Evolutionary conservation across 2,888 invertebrate genomes (phyloP).

Genomic region (Tetheella fluctuosa): DNA sequence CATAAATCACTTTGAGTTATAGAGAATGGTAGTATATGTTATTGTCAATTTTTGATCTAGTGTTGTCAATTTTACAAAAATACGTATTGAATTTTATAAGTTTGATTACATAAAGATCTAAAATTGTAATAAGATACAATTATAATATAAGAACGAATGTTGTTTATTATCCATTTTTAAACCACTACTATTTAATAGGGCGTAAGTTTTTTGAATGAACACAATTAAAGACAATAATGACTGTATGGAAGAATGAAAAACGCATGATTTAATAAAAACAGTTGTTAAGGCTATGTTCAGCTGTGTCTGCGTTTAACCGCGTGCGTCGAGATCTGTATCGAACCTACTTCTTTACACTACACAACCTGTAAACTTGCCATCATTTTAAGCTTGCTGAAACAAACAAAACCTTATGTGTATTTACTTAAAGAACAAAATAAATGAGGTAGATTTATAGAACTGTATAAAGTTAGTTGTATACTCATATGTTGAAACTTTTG

Average conservation of each 20-base stretch:
- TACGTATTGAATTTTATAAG: no score
- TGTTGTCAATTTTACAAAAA: no score
- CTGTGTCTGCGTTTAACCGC: slow-evolving; percentile 55
- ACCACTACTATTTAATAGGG: background rate
- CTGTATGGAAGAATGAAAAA: slow-evolving; percentile 26
- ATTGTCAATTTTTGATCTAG: no score
- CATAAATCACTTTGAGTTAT: no score
- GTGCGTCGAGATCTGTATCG: slow-evolving; percentile 65
- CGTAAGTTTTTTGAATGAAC: background rate
- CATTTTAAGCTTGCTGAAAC: background rate
- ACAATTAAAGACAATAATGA: background rate
- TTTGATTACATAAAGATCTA: no score
- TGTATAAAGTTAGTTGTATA: slow-evolving; percentile 30
- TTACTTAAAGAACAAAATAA: background rate
- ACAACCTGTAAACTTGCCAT: slow-evolving; percentile 29
- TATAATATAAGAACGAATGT: no score
- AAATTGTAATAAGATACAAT: no score
- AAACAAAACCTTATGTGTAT: background rate
- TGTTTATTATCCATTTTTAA: background rate
- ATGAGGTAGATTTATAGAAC: slow-evolving; percentile 20
- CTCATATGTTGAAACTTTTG: slow-evolving; percentile 68
- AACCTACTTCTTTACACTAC: slow-evolving; percentile 52
- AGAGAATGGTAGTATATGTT: no score
- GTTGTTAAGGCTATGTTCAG: slow-evolving; percentile 63
- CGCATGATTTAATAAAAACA: slow-evolving; percentile 50